A percentile compares a stretch with the other conserved stretches of the same genome.
Evolutionary conservation across 2,113 vertebrate genomes (phyloP).

Genomic region (Labrus mixtus): DNA sequence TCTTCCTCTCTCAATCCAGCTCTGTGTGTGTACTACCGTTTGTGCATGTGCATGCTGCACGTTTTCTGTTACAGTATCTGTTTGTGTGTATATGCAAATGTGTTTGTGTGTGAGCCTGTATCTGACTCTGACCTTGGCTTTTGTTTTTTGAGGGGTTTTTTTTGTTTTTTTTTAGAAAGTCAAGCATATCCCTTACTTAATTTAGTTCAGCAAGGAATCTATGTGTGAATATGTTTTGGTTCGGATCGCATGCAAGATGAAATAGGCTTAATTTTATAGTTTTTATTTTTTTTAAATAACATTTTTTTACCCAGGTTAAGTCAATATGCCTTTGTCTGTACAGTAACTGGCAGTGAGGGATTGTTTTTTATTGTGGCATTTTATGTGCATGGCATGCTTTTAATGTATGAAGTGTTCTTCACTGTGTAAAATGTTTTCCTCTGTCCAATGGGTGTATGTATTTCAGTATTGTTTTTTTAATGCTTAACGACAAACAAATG

Average conservation of each 20-base stretch:
- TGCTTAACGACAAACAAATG: conserved; percentile 68
- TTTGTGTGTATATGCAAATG: conserved; percentile 25
- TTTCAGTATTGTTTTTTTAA: conserved; percentile 59
- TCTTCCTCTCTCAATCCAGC: conserved; percentile 72
- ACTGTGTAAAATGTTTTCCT: conserved; percentile 63
- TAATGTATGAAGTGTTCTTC: conserved; percentile 62
- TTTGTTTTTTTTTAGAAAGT: background rate
- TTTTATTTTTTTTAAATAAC: background rate
- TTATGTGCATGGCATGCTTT: conserved; percentile 83
- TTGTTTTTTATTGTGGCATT: conserved; percentile 35
- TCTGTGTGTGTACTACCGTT: conserved; percentile 75
- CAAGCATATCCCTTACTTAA: background rate
- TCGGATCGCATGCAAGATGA: conserved; percentile 13
- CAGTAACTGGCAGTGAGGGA: background rate
- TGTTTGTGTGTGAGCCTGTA: background rate
- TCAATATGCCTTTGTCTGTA: conserved; percentile 12
- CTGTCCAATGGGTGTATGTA: conserved; percentile 57
- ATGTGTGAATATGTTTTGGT: conserved; percentile 11
- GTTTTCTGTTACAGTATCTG: conserved; percentile 59
- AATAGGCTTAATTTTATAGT: background rate
- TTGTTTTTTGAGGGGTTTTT: background rate
- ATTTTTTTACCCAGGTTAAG: background rate
- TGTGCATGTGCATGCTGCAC: conserved; percentile 81
- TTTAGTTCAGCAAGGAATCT: background rate
- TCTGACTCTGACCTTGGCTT: conserved; percentile 22